A percentile compares a stretch with the other conserved stretches of the same genome.
Evolutionary conservation across 2,888 invertebrate species (phyloP).

Genomic region (Lasioglossum pauxillum): DNA sequence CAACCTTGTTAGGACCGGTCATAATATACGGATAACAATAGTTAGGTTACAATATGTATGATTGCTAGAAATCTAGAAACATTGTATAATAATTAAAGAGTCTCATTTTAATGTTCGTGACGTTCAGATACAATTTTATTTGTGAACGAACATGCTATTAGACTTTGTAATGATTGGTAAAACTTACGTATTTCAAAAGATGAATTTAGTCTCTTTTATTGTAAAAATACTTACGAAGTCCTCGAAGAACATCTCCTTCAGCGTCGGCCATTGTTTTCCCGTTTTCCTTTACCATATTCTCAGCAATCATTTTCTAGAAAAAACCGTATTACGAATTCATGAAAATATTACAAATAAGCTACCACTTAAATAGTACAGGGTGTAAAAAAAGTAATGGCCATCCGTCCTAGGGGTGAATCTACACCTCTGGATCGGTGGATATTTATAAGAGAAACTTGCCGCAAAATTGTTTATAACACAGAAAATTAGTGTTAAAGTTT

Average conservation of each 20-base stretch:
- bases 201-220: not conserved
- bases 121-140: not conserved
- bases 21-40: too few species aligned
- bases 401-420: too few species aligned
- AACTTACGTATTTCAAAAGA: not conserved
- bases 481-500: too few species aligned
- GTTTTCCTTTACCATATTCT: constrained; percentile 97
- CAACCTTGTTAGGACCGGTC: too few species aligned
- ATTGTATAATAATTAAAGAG: not conserved
- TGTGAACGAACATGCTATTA: not conserved
- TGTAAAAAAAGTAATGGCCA: too few species aligned
- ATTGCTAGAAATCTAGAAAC: too few species aligned
- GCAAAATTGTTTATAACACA: too few species aligned
- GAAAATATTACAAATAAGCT: not conserved
- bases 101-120: not conserved
- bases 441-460: too few species aligned
- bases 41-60: too few species aligned
- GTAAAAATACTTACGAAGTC: constrained; percentile 92
- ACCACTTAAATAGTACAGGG: not conserved
- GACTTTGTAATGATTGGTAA: not conserved
- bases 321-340: not conserved
- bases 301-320: constrained; percentile 92
- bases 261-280: constrained; percentile 99
- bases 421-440: too few species aligned
- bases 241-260: constrained; percentile 98